Evolutionary conservation across 2,888 invertebrate species (phyloP).

Genomic region (Spodoptera exigua): DNA sequence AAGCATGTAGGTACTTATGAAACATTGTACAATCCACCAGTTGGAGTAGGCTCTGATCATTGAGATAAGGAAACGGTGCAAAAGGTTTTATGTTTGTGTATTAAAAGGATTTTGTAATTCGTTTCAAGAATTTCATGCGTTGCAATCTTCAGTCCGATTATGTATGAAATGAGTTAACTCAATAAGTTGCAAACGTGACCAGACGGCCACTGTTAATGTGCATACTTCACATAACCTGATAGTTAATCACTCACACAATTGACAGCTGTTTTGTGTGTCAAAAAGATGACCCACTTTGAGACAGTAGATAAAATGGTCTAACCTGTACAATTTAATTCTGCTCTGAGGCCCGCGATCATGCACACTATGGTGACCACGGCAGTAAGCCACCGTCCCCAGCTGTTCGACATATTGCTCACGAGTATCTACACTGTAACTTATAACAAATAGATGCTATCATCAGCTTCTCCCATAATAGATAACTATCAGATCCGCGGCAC

Average conservation of each 20-base stretch:
- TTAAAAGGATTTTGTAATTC: slow-evolving; percentile 31
- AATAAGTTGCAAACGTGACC: slow-evolving; percentile 35
- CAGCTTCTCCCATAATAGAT: slow-evolving; percentile 65
- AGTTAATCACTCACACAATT: slow-evolving; percentile 52
- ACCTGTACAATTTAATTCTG: slow-evolving; percentile 67
- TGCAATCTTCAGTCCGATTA: slow-evolving; percentile 37
- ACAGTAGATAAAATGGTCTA: slow-evolving; percentile 69
- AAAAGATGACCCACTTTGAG: slow-evolving; percentile 57
- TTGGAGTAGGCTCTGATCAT: slow-evolving; percentile 46
- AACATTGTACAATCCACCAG: slow-evolving; percentile 20
- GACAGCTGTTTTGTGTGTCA: slow-evolving; percentile 48
- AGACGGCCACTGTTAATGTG: slow-evolving; percentile 36
- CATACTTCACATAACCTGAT: slow-evolving; percentile 39
- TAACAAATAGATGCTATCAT: slow-evolving; percentile 61
- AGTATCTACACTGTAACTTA: slow-evolving; percentile 61
- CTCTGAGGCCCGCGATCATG: slow-evolving; percentile 59
- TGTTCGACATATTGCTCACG: slow-evolving; percentile 71
- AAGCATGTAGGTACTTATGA: slow-evolving; percentile 1
- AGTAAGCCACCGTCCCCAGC: slow-evolving; percentile 64
- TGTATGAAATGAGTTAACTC: slow-evolving; percentile 41
- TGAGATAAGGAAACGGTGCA: slow-evolving; percentile 51
- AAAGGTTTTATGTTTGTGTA: slow-evolving; percentile 41
- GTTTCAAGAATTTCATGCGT: slow-evolving; percentile 44
- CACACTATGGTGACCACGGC: slow-evolving; percentile 66
- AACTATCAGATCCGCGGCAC: slow-evolving; percentile 66